Evolutionary conservation across 1,140 invertebrate genomes (phyloP).

Genomic region (Muscidifurax raptorellus): DNA sequence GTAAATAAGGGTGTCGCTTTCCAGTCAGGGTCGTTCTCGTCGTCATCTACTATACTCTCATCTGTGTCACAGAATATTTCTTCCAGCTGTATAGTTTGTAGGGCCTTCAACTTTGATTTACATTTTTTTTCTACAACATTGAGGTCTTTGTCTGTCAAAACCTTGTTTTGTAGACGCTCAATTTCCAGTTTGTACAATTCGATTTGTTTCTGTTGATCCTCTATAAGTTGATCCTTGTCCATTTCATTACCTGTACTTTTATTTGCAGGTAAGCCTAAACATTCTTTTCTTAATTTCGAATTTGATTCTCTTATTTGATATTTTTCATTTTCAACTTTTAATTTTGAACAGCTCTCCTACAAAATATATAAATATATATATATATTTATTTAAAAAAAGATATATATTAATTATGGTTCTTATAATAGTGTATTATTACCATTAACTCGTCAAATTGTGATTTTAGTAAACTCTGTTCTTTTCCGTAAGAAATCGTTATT

Average conservation of each 20-base stretch:
- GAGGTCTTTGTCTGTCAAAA: slow-evolving; percentile 42
- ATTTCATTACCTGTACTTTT: slow-evolving; percentile 40
- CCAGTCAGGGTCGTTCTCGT: slow-evolving; percentile 83
- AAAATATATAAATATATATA: neutral
- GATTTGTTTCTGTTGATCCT: slow-evolving; percentile 48
- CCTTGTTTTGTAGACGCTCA: slow-evolving; percentile 37
- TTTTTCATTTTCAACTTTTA: slow-evolving; percentile 70
- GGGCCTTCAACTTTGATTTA: neutral
- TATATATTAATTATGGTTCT: neutral
- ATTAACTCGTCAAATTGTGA: slow-evolving; percentile 75
- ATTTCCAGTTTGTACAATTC: slow-evolving; percentile 50
- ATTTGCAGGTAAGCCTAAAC: neutral
- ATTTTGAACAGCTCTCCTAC: slow-evolving; percentile 58
- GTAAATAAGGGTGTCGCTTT: slow-evolving; percentile 78
- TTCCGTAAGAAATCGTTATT: slow-evolving; percentile 74
- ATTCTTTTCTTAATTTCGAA: slow-evolving; percentile 53
- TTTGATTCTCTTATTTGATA: slow-evolving; percentile 67
- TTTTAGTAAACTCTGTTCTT: slow-evolving; percentile 68
- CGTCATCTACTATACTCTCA: slow-evolving; percentile 72
- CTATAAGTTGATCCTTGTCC: slow-evolving; percentile 37
- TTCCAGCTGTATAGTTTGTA: neutral
- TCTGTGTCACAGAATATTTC: slow-evolving; percentile 53
- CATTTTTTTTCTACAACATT: slow-evolving; percentile 40
- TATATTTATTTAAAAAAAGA: neutral
- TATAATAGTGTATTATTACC: slow-evolving; percentile 58